Conservation (phyloP, 2,797 vertebrate species). For the Geotria australis region DNA sequence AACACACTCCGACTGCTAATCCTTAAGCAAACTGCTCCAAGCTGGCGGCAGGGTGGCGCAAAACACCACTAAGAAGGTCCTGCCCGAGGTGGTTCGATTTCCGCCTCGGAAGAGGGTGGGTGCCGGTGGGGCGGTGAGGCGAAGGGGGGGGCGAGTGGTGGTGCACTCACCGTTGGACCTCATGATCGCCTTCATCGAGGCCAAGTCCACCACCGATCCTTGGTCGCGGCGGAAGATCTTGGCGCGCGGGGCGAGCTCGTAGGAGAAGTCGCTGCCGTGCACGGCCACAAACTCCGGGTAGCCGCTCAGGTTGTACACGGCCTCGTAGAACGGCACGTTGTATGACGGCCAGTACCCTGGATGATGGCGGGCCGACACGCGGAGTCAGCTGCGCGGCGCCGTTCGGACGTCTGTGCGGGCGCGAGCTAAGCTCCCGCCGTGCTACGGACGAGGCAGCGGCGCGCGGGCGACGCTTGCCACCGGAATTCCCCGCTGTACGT, state of each 20-base stretch:
- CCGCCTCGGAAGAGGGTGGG: too few relatives aligned
- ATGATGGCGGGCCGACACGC: background rate
- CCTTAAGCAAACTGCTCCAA: too few relatives aligned
- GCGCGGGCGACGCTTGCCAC: too few relatives aligned
- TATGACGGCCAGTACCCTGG: conserved; percentile 74
- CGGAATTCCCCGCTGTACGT: too few relatives aligned
- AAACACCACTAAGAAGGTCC: too few relatives aligned
- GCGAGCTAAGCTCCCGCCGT: background rate
- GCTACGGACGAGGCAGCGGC: background rate
- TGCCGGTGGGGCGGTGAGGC: too few relatives aligned
- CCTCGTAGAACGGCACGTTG: conserved; percentile 44
- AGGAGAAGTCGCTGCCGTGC: conserved; percentile 61
- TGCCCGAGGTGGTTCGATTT: too few relatives aligned
- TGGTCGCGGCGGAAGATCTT: conserved; percentile 67
- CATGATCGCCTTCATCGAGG: conserved; percentile 63
- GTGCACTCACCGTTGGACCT: conserved; percentile 22
- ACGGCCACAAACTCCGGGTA: conserved; percentile 30
- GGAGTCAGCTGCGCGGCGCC: background rate
- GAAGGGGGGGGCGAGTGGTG: too few relatives aligned
- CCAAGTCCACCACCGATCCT: conserved; percentile 24
- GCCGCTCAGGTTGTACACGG: conserved; percentile 42
- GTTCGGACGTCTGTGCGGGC: background rate
- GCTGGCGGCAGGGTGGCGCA: too few relatives aligned
- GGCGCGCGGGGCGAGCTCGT: conserved; percentile 38
- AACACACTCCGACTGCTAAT: too few relatives aligned